Evolutionary conservation across 2,113 vertebrate genomes (phyloP).

Genomic region (Tyrannus savana): DNA sequence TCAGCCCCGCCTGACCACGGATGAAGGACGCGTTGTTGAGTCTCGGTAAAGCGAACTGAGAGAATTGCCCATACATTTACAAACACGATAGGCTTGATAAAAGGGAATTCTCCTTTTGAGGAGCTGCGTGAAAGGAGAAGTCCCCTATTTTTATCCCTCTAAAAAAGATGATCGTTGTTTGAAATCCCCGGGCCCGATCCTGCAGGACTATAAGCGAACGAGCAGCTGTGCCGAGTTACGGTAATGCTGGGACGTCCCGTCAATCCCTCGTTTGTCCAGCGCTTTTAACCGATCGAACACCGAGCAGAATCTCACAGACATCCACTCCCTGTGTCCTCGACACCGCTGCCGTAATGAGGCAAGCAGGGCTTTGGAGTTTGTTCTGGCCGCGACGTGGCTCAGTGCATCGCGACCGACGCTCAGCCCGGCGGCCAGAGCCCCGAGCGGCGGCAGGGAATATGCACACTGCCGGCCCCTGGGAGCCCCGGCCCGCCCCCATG

Average conservation of each 20-base stretch:
- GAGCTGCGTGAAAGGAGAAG: not conserved
- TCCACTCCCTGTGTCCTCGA: no score
- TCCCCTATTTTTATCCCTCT: not conserved
- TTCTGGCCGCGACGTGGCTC: not conserved
- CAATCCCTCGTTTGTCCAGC: not conserved
- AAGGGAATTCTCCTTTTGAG: not conserved
- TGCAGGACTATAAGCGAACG: not conserved
- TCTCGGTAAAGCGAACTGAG: not conserved
- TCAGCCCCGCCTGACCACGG: not conserved
- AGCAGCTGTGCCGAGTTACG: not conserved
- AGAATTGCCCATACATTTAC: accelerated
- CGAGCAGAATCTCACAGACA: not conserved
- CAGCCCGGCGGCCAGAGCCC: not conserved
- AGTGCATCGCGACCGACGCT: not conserved
- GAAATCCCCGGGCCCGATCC: not conserved
- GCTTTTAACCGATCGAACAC: not conserved
- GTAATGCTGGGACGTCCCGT: not conserved
- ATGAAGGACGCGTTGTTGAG: not conserved
- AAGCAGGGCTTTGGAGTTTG: not conserved
- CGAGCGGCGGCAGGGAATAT: not conserved
- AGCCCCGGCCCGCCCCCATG: no score
- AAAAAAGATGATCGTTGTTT: not conserved
- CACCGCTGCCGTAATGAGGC: not conserved
- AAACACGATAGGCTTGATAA: not conserved
- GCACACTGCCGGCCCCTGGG: no score